Percentiles rank a stretch among this genome's conserved stretches.
Evolutionary conservation across 2,888 invertebrate genomes (phyloP).

Genomic region (Caenorhabditis afra): DNA sequence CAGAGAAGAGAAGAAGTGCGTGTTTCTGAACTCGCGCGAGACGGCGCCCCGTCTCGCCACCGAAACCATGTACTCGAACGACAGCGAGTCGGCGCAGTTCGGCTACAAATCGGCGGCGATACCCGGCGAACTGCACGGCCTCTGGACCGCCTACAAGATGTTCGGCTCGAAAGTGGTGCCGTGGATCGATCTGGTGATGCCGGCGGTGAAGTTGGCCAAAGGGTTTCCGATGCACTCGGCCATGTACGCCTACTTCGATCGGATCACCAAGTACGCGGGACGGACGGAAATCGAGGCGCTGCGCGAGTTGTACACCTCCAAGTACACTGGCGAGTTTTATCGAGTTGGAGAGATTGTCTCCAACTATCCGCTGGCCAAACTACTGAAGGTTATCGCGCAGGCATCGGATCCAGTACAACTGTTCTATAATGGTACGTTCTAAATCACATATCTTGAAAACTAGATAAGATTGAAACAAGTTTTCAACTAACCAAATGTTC

Average conservation of each 20-base stretch:
- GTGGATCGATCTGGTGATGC: conserved; percentile 64
- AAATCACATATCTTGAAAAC: too few relatives aligned
- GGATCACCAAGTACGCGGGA: conserved; percentile 39
- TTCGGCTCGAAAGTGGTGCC: conserved; percentile 73
- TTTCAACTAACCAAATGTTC: too few relatives aligned
- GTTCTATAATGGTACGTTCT: conserved; percentile 72
- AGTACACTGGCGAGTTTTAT: conserved; percentile 74
- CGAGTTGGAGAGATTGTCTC: conserved; percentile 78
- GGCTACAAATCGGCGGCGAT: conserved; percentile 71
- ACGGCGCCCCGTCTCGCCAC: conserved; percentile 83
- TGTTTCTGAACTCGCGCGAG: conserved; percentile 82
- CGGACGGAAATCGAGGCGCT: conserved; percentile 24
- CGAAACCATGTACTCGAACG: conserved; percentile 68
- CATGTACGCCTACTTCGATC: conserved; percentile 35
- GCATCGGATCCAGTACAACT: conserved; percentile 74
- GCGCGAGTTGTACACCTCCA: conserved; percentile 70
- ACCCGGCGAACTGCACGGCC: conserved; percentile 78
- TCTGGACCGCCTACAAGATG: conserved; percentile 73
- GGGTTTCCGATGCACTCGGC: conserved; percentile 53
- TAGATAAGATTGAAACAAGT: background rate
- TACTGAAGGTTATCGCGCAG: conserved; percentile 69
- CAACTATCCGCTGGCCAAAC: conserved; percentile 71
- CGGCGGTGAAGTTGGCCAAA: conserved; percentile 70
- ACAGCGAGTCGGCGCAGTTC: conserved; percentile 57
- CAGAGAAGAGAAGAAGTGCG: conserved; percentile 66